Base-by-base conservation (phyloP, 2,797 vertebrate species). In the Champsocephalus gunnari region DNA sequence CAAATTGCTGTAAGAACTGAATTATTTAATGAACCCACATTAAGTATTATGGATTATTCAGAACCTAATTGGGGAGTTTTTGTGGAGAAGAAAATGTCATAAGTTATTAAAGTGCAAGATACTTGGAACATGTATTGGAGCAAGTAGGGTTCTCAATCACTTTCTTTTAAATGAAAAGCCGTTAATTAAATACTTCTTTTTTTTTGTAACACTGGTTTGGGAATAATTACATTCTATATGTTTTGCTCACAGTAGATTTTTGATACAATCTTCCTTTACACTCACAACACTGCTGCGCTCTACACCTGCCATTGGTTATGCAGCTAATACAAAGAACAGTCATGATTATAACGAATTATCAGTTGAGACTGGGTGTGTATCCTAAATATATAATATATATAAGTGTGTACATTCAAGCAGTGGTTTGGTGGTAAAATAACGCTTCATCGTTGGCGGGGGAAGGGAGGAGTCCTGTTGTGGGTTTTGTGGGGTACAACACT, bases 381-480 rank as follows among this genome's bases (percentile, higher is more conserved):
- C 47, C 59, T 12, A 1, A 51, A 17, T 38, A 9, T 41, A 9
- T 41, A 9, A 4, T n/a, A 19, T 38, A 38, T 38, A 7, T 38
- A 38, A 38, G 9, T n/a, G 16, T 58, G 57, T 19, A 38, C 64
- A 19, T 59, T 63, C 0, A 66, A 58, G 16, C 47, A 34, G 43
- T 1, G 1, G 49, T 61, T 78, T 80, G 66, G 41, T 41, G 4
- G 12, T 61, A 43, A 19, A n/a, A 14, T 17, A 7, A 1, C 9
- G 34, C 10, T 32, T 62, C 24, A 5, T 34, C 10, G 3, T 72
- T 24, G 67, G 50, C 56, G 74, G 44, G 63, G 63, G 16, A 12
- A 76, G 77, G 85, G 88, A 77, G 88, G 66, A 75, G 75, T 68
- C 49, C 7, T 5, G 1, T 3, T 58, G 68, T 56, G 76, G 81